Base-by-base conservation (phyloP, 2,797 vertebrate species). In the Sebastes kiyomatsui region DNA sequence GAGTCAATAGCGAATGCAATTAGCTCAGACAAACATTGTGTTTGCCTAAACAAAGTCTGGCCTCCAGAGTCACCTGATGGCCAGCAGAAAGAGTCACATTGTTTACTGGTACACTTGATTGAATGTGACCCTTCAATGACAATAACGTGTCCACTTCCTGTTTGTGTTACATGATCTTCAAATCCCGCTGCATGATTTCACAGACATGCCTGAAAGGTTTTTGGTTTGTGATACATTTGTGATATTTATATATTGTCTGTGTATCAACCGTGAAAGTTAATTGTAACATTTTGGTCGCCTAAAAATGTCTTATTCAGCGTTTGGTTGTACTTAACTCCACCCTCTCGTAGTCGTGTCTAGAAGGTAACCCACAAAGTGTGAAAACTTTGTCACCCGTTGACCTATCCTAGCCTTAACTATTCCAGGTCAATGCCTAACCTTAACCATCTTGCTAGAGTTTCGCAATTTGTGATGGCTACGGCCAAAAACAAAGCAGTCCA, bases 11-110 rank as follows among this genome's bases (percentile, higher is more conserved):
- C 23, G 61, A 54, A 87, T 6, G 68, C 65, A 70, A 87, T 91
- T 84, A 90, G 68, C 76, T 60, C 79, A 68, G 73, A 82, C 88
- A 91, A 90, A 91, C 79, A 84, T 59, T 58, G 56, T 4, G 75
- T 79, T 80, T 68, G 79, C 62, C 80, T 78, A 32, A 73, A 72
- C 86, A 87, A 82, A 83, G 60, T 60, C 75, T 42, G 33, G 58
- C n/a, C 58, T 78, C 54, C 42, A 46, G 68, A 73, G 73, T 55
- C 33, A 52, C 32, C 38, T 42, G 7, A 68, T 14, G 54, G 30
- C 38, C 46, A 16, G 32, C 73, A 70, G 68, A 38, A 66, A 73
- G 32, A 56, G 49, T 25, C 20, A 6, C 46, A 20, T 6, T 22
- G 25, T 72, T 77, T 13, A 52, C 59, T 25, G 16, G 14, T 13